phyloP scores from a whole-genome alignment of 2,113 vertebrate genomes.

The Spea bombifrons region DNA sequence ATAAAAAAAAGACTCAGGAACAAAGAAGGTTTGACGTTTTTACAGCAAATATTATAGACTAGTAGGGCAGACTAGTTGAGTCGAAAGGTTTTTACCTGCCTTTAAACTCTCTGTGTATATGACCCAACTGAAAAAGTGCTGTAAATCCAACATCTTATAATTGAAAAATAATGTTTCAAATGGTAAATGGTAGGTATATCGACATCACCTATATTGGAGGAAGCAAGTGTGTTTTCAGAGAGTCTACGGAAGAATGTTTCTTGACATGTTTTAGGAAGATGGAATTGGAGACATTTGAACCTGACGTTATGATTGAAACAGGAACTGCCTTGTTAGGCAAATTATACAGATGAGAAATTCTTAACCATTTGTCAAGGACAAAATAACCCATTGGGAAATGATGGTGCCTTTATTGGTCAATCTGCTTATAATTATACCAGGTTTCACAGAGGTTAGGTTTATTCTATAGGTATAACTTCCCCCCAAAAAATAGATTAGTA shows the following conservation, averaged over 20 bases:
- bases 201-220: not conserved
- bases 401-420: slow-evolving; percentile 12
- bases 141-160: too few species aligned
- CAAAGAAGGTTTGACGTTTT: too few species aligned
- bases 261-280: not conserved
- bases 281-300: slow-evolving; percentile 18
- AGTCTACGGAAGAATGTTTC: not conserved
- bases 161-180: too few species aligned
- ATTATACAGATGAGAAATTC: slow-evolving; percentile 1
- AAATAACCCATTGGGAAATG: slow-evolving; percentile 13
- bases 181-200: not conserved
- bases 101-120: too few species aligned
- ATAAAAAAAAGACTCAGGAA: too few species aligned
- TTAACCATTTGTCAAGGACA: slow-evolving; percentile 36
- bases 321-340: slow-evolving; percentile 23
- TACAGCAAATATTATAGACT: too few species aligned
- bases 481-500: slow-evolving; percentile 23
- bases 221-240: not conserved
- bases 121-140: too few species aligned
- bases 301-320: slow-evolving; percentile 15
- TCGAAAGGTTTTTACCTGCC: too few species aligned
- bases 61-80: too few species aligned
- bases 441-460: slow-evolving; percentile 33
- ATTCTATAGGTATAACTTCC: slow-evolving; percentile 30
- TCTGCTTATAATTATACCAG: slow-evolving; percentile 25